Percentiles rank a stretch among this genome's conserved stretches.
These are phyloP conservation scores for Lamellibrachia columna DNA, from an alignment of 2,888 invertebrate genomes.

Conservation along the genomic window DNA sequence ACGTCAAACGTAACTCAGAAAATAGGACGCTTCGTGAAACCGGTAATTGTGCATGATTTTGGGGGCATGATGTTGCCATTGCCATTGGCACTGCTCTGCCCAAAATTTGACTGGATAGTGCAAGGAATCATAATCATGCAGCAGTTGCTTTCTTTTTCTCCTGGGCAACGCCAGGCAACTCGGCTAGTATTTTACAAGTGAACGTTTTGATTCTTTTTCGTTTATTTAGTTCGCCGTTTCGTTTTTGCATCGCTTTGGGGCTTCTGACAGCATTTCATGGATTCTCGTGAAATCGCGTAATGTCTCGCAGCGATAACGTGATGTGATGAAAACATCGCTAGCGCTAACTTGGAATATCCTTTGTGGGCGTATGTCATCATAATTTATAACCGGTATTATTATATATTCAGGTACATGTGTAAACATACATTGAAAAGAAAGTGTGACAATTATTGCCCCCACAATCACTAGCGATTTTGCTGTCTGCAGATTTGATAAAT, in stretches of 20 bases:
- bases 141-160: too few species aligned
- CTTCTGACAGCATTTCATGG: conserved; percentile 16
- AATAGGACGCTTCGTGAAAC: too few species aligned
- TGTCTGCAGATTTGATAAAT: conserved; percentile 7
- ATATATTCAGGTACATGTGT: not conserved
- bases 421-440: not conserved
- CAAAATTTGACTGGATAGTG: too few species aligned
- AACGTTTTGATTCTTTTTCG: not conserved
- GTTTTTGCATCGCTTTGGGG: conserved; percentile 13
- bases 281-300: conserved; percentile 12
- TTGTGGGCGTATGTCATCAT: conserved; percentile 16
- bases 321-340: conserved; percentile 16
- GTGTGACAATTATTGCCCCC: not conserved
- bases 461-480: not conserved
- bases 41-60: too few species aligned
- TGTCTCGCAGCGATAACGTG: conserved; percentile 12
- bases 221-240: not conserved
- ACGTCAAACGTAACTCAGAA: too few species aligned
- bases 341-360: conserved; percentile 16
- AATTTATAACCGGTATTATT: conserved; percentile 16
- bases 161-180: too few species aligned
- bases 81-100: too few species aligned
- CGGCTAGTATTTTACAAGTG: too few species aligned
- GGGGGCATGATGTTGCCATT: too few species aligned
- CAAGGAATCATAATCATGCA: too few species aligned